Evolutionary conservation across 2,888 invertebrate species (phyloP), one percentile per base, ranked within the genome.

Genomic region (Dasysyrphus albostriatus): DNA sequence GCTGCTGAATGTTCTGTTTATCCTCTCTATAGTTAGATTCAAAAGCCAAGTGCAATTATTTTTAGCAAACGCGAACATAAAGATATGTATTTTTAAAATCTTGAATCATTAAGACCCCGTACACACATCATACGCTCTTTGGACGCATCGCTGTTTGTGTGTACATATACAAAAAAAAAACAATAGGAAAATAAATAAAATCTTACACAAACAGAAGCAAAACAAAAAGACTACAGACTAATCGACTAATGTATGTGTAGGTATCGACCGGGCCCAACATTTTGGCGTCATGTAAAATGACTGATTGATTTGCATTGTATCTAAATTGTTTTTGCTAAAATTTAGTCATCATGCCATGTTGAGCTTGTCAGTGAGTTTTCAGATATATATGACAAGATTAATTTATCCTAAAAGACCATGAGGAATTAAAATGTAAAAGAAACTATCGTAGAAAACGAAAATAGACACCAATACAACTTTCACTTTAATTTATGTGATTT

Each of bases 1-100:
- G 34, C 29, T 29, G 42, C 14, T 14, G 42, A n/a, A 59, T 32
- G 24, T 5, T 3, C n/a, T 16, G n/a, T 0, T 32, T 29, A 32
- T 12, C 44, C 12, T 54, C 12, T 77, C 63, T 78, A 78, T 56
- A 87, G 81, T 65, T 79, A 83, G 87, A 61, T 87, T 87, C 87
- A 87, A 83, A 70, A 49, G 54, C 59, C 87, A 87, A 87, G 87
- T 87, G 87, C 87, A 87, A 75, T 69, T 87, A 87, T 83, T 87
- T 87, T 87, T 83, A 87, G 82, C 19, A 58, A 70, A 32, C 12
- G 34, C 63, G 65, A 74, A 47, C 47, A 37, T 39, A 42, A 37
- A 51, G 51, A 32, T 65, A n/a, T n/a, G n/a, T n/a, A 65, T 65
- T 42, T 65, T 44, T 65, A 16, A 65, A 65, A 61, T 61, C 14